Evolutionary conservation across 2,113 vertebrate genomes (phyloP).

Genomic region (Ageneiosus marmoratus): DNA sequence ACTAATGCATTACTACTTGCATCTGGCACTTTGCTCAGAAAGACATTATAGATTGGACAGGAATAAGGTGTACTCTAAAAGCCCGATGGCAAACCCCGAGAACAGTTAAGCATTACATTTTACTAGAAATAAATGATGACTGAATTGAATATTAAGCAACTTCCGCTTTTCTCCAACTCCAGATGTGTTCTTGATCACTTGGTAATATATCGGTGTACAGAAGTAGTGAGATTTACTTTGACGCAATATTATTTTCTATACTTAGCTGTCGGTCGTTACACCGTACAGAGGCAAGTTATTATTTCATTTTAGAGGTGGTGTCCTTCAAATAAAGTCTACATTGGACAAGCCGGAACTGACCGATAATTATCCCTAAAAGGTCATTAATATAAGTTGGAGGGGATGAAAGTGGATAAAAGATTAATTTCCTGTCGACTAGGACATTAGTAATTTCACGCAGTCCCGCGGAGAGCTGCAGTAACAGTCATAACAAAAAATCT

Average conservation of each 20-base stretch:
- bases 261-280: not conserved
- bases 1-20: not conserved
- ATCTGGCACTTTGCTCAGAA: not conserved
- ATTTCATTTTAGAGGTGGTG: not conserved
- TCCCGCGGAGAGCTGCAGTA: not conserved
- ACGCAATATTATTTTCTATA: not conserved
- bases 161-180: not conserved
- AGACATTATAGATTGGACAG: not conserved
- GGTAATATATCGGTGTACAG: not conserved
- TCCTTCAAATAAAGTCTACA: not conserved
- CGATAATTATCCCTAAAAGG: not conserved
- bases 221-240: too few relatives aligned
- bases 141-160: not conserved
- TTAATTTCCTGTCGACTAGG: not conserved
- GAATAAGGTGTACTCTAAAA: not conserved
- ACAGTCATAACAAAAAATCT: not conserved
- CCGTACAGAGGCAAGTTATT: too few relatives aligned
- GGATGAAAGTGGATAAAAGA: not conserved
- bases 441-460: not conserved
- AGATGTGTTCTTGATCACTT: not conserved
- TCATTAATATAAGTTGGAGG: not conserved
- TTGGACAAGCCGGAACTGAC: not conserved
- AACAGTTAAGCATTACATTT: not conserved
- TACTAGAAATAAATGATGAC: not conserved
- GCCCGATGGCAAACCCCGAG: not conserved